Evolutionary conservation across 2,888 invertebrate genomes (phyloP).

Genomic region (Parnassius mnemosyne): DNA sequence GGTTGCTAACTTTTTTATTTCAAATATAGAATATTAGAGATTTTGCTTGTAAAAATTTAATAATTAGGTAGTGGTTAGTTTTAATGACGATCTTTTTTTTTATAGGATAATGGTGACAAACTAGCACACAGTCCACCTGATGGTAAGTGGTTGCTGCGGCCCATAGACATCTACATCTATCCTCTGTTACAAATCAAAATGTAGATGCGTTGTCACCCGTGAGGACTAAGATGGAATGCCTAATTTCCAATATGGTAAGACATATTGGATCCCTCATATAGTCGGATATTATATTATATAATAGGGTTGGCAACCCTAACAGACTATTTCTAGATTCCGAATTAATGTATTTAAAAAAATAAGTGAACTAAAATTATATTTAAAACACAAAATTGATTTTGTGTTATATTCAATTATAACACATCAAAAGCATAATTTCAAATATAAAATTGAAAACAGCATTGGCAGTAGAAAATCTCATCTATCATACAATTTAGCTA

Average conservation of each 20-base stretch:
- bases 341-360: not conserved
- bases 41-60: not conserved
- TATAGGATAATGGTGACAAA: no score
- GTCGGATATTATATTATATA: not conserved
- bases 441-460: constrained; percentile 17
- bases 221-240: no score
- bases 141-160: no score
- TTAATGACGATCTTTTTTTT: no score
- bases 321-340: not conserved
- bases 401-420: not conserved
- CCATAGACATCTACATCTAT: no score
- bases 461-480: constrained; percentile 31
- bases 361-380: not conserved
- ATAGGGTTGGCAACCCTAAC: not conserved
- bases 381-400: not conserved
- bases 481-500: constrained; percentile 40
- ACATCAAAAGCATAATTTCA: constrained; percentile 3
- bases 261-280: no score
- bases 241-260: no score
- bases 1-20: no score
- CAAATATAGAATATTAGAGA: not conserved
- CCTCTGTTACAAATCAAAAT: no score
- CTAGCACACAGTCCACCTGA: no score
- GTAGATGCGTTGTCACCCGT: no score
- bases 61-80: no score